A percentile compares a stretch with the other conserved stretches of the same genome.
Evolutionary conservation across 2,888 invertebrate species (phyloP).

Genomic region (Syrphus vitripennis): DNA sequence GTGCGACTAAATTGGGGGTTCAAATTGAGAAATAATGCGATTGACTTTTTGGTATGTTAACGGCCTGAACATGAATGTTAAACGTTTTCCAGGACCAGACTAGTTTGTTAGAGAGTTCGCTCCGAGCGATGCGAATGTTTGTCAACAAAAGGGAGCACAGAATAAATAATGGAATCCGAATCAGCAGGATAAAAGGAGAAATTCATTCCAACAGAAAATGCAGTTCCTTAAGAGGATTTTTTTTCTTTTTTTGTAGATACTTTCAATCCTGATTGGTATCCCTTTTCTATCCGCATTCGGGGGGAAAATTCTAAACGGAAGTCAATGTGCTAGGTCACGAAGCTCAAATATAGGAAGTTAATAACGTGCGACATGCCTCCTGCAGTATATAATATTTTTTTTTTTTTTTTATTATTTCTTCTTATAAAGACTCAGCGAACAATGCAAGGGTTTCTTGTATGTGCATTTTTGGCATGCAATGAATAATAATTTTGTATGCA

Average conservation of each 20-base stretch:
- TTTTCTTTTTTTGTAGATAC: neutral
- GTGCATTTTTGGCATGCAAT: constrained; percentile 60
- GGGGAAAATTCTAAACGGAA: constrained; percentile 58
- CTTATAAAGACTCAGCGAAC: neutral
- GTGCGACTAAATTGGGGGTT: constrained; percentile 47
- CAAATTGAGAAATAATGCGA: constrained; percentile 67
- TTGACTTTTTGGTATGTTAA: constrained; percentile 65
- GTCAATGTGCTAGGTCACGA: constrained; percentile 70
- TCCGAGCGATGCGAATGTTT: constrained; percentile 55
- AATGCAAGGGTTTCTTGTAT: neutral
- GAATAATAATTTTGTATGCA: constrained; percentile 69
- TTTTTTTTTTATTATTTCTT: neutral
- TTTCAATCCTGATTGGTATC: constrained; percentile 40
- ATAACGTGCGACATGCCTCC: constrained; percentile 60
- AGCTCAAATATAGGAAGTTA: constrained; percentile 71
- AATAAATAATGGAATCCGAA: constrained; percentile 53
- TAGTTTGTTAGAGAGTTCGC: constrained; percentile 1
- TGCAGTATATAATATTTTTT: constrained; percentile 19
- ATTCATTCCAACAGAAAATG: constrained; percentile 43
- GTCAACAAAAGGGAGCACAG: constrained; percentile 57
- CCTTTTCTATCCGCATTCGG: neutral
- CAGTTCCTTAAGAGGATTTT: constrained; percentile 27
- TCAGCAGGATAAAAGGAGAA: constrained; percentile 1
- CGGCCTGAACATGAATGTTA: constrained; percentile 58
- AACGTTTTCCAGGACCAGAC: constrained; percentile 22